Evolutionary conservation across 2,888 invertebrate genomes (phyloP), one percentile per base, ranked within the genome.

Genomic region (Ormyrus nitidulus): DNA sequence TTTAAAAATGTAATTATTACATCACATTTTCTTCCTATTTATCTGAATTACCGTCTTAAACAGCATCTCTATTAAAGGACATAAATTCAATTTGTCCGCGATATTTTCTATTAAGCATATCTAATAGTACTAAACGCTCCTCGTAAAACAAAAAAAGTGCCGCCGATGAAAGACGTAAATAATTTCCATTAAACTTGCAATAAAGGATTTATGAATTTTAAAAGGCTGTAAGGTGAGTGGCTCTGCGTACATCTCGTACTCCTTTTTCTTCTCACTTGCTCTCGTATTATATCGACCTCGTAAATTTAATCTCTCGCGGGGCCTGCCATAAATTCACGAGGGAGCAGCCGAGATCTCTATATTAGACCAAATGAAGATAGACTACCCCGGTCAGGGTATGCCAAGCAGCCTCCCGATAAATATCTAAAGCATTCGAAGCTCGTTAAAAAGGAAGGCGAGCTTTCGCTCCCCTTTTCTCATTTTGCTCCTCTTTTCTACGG

Each of bases 301-400:
- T 74, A 74, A 79, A 79, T 73, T 73, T 64, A 72, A 79, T 79
- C 68, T 69, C 13, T 58, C 65, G 19, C 48, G 10, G 2, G 44
- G 54, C 19, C 59, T 71, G 51, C 72, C 77, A 53, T 79, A 73
- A 79, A 79, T 79, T 74, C 78, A 78, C 68, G 62, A 62, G 69
- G 59, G 11, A 10, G 34, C 44, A 77, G 61, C 66, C 48, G 68
- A 78, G 72, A 68, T 78, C 72, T 34, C 34, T 78, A 68, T 68
- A 68, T 77, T 77, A 77, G 71, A 72, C 77, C 71, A 59, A 77
- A 77, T 73, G 72, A 78, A 78, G 68, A 73, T 66, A 19, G 58
- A 68, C 53, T 48, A 11, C 34, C 71, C 44, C 6, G 46, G 56
- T 10, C 34, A 49, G 66, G 68, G 68, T n/a, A 59, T 59, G 58